These are phyloP conservation scores for Pseudorasbora parva DNA, from an alignment of 2,113 vertebrate species.

Conservation along the genomic window DNA sequence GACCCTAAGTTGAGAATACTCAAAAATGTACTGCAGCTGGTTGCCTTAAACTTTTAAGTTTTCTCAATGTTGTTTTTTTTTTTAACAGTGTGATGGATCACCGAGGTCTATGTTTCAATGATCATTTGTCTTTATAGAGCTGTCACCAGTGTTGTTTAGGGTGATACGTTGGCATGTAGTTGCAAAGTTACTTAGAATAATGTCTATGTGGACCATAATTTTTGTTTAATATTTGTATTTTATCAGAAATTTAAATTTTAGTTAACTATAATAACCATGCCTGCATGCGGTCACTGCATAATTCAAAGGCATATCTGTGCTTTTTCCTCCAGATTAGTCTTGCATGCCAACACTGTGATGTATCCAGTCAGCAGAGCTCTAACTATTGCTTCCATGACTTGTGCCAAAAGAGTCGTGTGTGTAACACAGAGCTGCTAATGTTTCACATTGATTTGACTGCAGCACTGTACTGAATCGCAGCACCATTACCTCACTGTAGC, in stretches of 20 bases:
- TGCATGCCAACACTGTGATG: slow-evolving; percentile 34
- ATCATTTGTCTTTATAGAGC: not conserved
- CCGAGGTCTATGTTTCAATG: not conserved
- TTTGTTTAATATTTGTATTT: too few relatives aligned
- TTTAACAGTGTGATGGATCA: too few relatives aligned
- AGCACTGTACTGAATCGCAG: not conserved
- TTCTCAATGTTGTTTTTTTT: too few relatives aligned
- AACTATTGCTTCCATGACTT: slow-evolving; percentile 2
- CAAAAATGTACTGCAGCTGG: too few relatives aligned
- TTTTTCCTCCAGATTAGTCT: slow-evolving; percentile 1
- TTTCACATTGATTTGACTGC: slow-evolving; percentile 7
- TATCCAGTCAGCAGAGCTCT: not conserved
- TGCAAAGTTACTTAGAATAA: too few relatives aligned
- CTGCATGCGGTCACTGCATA: not conserved
- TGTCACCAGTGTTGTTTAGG: not conserved
- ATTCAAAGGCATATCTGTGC: slow-evolving; percentile 1
- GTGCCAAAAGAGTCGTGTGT: not conserved
- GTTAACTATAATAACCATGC: too few relatives aligned
- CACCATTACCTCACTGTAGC: slow-evolving; percentile 44
- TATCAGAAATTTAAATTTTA: too few relatives aligned
- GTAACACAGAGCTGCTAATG: slow-evolving; percentile 19
- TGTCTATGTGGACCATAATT: too few relatives aligned
- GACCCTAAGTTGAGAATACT: too few relatives aligned
- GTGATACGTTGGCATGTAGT: too few relatives aligned
- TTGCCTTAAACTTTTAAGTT: too few relatives aligned